Percentiles rank a stretch among this genome's conserved stretches.
phyloP scores from a whole-genome alignment of 2,113 vertebrate genomes.

The Hiodon alosoides region DNA sequence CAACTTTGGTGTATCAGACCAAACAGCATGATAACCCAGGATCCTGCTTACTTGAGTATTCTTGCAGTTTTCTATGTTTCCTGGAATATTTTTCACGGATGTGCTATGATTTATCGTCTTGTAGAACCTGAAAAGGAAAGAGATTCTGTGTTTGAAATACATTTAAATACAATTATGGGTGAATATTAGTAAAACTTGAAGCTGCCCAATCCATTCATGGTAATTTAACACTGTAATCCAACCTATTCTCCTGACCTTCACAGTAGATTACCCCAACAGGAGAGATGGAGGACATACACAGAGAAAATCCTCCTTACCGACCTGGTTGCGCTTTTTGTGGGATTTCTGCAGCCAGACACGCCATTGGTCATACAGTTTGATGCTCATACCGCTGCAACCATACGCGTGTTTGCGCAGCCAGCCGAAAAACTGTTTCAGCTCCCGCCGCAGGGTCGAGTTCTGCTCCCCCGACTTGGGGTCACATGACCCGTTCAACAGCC shows the following conservation, averaged over 20 bases:
- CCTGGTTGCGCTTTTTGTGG: slow-evolving; percentile 97
- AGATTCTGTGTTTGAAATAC: not conserved
- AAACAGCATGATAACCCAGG: not conserved
- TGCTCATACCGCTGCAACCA: slow-evolving; percentile 90
- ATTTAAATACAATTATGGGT: not conserved
- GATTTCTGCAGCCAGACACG: slow-evolving; percentile 96
- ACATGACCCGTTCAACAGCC: slow-evolving; percentile 71
- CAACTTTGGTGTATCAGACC: slow-evolving; percentile 9
- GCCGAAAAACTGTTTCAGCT: slow-evolving; percentile 96
- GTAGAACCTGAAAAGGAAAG: slow-evolving; percentile 75
- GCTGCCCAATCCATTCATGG: not conserved
- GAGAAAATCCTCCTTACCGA: slow-evolving; percentile 73
- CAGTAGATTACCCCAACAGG: too few species aligned
- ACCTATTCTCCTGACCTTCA: too few species aligned
- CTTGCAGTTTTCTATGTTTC: not conserved
- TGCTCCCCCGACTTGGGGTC: slow-evolving; percentile 87
- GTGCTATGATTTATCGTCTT: slow-evolving; percentile 88
- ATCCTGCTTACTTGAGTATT: not conserved
- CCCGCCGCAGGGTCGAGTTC: slow-evolving; percentile 85
- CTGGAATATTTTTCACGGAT: not conserved
- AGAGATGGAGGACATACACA: not conserved
- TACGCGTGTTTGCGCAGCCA: slow-evolving; percentile 95
- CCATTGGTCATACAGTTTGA: slow-evolving; percentile 98
- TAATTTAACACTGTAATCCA: too few species aligned
- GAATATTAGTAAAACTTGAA: slow-evolving; percentile 8